Percentiles rank a stretch among this genome's conserved stretches.
These are phyloP conservation scores for Nemotelus pantherinus DNA, from an alignment of 2,888 invertebrate genomes.

Conservation along the genomic window DNA sequence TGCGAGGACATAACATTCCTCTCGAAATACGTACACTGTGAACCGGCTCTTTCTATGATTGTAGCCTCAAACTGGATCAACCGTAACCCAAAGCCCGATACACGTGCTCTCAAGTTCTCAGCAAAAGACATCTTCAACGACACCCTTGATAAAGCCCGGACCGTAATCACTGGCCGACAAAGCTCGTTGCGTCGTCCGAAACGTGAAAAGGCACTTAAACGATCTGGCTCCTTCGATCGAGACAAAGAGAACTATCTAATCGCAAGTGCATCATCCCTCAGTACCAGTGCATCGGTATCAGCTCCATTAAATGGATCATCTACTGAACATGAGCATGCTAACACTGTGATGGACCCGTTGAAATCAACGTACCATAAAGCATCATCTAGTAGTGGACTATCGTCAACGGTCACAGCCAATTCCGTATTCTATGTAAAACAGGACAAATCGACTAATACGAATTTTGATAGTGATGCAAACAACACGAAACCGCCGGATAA, in stretches of 20 bases:
- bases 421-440: slow-evolving; percentile 38
- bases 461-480: slow-evolving; percentile 45
- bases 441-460: slow-evolving; percentile 50
- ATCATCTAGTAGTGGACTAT: slow-evolving; percentile 31
- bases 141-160: slow-evolving; percentile 55
- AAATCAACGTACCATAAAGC: slow-evolving; percentile 23
- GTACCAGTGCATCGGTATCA: neutral
- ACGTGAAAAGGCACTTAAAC: slow-evolving; percentile 17
- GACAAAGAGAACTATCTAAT: slow-evolving; percentile 7
- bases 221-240: slow-evolving; percentile 30
- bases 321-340: slow-evolving; percentile 22
- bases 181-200: slow-evolving; percentile 28
- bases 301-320: slow-evolving; percentile 29
- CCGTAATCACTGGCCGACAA: slow-evolving; percentile 50
- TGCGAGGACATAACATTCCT: slow-evolving; percentile 55
- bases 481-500: slow-evolving; percentile 35
- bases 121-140: slow-evolving; percentile 55
- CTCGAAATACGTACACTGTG: slow-evolving; percentile 55
- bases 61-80: slow-evolving; percentile 59
- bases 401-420: slow-evolving; percentile 29
- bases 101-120: slow-evolving; percentile 55
- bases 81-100: slow-evolving; percentile 48
- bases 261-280: neutral
- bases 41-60: slow-evolving; percentile 56
- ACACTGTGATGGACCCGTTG: slow-evolving; percentile 42